A percentile compares a stretch with the other conserved stretches of the same genome.
phyloP scores from a whole-genome alignment of 2,888 invertebrate species.

The Hipparchia sbordonii region DNA sequence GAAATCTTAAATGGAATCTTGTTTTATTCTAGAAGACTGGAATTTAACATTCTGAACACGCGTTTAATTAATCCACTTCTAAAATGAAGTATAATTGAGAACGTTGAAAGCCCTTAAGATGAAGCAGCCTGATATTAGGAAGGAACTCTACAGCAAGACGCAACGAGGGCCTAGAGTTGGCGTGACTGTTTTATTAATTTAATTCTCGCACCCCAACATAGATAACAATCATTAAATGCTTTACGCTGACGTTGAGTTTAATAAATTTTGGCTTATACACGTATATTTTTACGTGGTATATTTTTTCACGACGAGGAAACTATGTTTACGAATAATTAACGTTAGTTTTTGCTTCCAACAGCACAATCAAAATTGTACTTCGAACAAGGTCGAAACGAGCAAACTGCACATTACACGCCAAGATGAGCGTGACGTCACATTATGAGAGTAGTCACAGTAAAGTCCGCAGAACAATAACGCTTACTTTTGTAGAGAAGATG shows the following conservation, averaged over 20 bases:
- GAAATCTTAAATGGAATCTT: not conserved
- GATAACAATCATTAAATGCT: conserved; percentile 54
- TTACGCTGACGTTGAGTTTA: conserved; percentile 50
- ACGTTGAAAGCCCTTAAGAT: conserved; percentile 46
- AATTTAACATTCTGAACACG: conserved; percentile 17
- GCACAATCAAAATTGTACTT: conserved; percentile 16
- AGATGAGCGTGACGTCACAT: conserved; percentile 29
- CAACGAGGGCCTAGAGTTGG: conserved; percentile 44
- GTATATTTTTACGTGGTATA: not conserved
- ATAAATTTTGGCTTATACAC: conserved; percentile 23
- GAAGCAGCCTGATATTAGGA: conserved; percentile 49
- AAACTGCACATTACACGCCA: conserved; percentile 10
- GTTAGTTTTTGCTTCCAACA: conserved; percentile 9
- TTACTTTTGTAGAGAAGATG: conserved; percentile 35
- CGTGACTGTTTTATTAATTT: conserved; percentile 60
- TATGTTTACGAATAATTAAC: not conserved
- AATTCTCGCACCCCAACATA: conserved; percentile 51
- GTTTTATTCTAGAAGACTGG: not conserved
- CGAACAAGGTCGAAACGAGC: conserved; percentile 21
- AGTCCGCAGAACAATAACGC: conserved; percentile 31
- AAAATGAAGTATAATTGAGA: conserved; percentile 30
- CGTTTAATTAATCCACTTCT: conserved; percentile 35
- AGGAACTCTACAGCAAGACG: conserved; percentile 41
- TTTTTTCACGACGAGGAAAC: conserved; percentile 18
- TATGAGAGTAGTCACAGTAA: conserved; percentile 21